A percentile compares a stretch with the other conserved stretches of the same genome.
Evolutionary conservation across 2,888 invertebrate species (phyloP).

Genomic region (Plebejus melissa): DNA sequence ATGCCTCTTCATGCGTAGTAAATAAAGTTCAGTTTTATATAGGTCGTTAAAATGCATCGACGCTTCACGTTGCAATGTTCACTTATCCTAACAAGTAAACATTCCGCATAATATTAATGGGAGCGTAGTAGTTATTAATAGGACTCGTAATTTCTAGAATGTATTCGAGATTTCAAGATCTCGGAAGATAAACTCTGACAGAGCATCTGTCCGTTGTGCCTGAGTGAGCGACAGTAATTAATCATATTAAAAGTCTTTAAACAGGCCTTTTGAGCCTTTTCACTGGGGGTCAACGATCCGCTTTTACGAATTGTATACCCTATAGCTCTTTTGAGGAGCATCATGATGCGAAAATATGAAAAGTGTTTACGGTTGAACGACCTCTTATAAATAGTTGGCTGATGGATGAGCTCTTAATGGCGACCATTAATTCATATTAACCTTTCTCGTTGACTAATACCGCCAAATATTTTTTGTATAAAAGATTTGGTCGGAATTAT

Average conservation of each 20-base stretch:
- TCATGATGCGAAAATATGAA: slow-evolving; percentile 19
- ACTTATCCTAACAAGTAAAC: neutral
- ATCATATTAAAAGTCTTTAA: slow-evolving; percentile 4
- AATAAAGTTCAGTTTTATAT: neutral
- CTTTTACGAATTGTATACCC: slow-evolving; percentile 21
- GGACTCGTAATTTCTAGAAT: slow-evolving; percentile 13
- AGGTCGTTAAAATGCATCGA: neutral
- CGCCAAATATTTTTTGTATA: neutral
- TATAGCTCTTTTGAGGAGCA: neutral
- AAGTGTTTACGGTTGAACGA: slow-evolving; percentile 13
- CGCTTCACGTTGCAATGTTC: neutral
- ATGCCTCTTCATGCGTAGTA: too few species aligned
- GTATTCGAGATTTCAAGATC: slow-evolving; percentile 2
- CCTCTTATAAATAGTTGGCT: slow-evolving; percentile 14
- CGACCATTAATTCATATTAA: slow-evolving; percentile 1
- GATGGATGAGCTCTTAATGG: neutral
- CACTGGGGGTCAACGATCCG: neutral
- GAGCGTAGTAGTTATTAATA: neutral
- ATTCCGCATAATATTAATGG: neutral
- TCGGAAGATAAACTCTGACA: neutral
- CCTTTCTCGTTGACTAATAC: slow-evolving; percentile 1
- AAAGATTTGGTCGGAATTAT: neutral
- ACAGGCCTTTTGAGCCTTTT: neutral
- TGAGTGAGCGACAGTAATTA: slow-evolving; percentile 9
- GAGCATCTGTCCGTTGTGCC: neutral